A percentile compares a stretch with the other conserved stretches of the same genome.
These are phyloP conservation scores for Pyxicephalus adspersus DNA, from an alignment of 2,113 vertebrate genomes.

Conservation along the genomic window DNA sequence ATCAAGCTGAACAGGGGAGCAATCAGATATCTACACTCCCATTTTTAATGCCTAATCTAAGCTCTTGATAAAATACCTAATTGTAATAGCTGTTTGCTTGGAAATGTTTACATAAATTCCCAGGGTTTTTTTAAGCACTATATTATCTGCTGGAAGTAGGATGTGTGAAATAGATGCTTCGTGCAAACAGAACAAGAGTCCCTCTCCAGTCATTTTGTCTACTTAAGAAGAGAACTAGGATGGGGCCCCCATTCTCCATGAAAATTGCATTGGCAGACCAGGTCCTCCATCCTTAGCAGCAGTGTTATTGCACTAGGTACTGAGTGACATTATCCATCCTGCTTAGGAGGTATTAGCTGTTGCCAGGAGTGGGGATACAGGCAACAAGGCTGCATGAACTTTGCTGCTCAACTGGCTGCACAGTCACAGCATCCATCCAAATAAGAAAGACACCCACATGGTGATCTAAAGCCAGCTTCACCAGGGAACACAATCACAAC, in stretches of 20 bases:
- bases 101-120: conserved; percentile 47
- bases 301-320: conserved; percentile 13
- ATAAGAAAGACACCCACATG: background rate
- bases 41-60: conserved; percentile 66
- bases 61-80: conserved; percentile 65
- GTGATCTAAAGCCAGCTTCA: background rate
- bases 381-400: conserved; percentile 2
- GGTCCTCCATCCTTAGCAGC: conserved; percentile 7
- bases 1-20: conserved; percentile 77
- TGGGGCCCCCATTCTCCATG: background rate
- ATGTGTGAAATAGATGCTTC: conserved; percentile 41
- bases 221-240: conserved; percentile 46
- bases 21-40: conserved; percentile 70
- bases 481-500: conserved; percentile 18
- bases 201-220: conserved; percentile 48
- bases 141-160: conserved; percentile 53
- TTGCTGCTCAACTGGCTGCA: background rate
- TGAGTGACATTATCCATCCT: conserved; percentile 25
- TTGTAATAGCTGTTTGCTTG: conserved; percentile 59
- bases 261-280: conserved; percentile 24
- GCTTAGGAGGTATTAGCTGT: background rate
- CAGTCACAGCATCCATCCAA: background rate
- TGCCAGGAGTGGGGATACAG: conserved; percentile 6
- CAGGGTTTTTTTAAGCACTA: conserved; percentile 55
- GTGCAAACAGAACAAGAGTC: conserved; percentile 30